A percentile compares a stretch with the other conserved stretches of the same genome.
Evolutionary conservation across 2,113 vertebrate species (phyloP).

Genomic region (Mesoclemmys tuberculata): DNA sequence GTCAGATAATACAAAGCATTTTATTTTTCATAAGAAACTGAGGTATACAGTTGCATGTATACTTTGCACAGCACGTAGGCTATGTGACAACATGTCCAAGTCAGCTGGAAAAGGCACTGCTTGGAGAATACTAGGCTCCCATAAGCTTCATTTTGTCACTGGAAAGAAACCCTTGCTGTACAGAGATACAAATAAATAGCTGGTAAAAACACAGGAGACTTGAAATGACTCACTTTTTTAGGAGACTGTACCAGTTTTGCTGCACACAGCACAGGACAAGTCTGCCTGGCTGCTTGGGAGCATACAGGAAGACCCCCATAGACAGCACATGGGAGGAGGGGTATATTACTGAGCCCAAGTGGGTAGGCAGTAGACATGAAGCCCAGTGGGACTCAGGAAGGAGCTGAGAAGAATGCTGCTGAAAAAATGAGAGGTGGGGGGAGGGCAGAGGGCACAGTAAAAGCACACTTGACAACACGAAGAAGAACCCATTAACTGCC

Average conservation of each 20-base stretch:
- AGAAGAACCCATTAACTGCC: neutral
- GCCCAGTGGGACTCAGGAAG: neutral
- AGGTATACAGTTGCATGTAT: rapidly evolving
- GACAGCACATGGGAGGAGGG: neutral
- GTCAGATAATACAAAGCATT: neutral
- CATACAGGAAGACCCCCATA: neutral
- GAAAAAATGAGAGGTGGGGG: neutral
- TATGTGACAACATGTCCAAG: neutral
- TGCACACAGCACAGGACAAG: neutral
- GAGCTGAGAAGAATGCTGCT: neutral
- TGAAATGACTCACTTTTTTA: neutral
- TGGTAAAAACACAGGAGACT: neutral
- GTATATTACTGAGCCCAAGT: neutral
- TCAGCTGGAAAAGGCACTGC: neutral
- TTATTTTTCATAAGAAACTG: neutral
- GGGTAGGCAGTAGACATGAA: neutral
- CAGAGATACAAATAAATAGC: slow-evolving; percentile 14
- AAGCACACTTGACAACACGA: neutral
- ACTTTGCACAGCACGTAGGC: no score
- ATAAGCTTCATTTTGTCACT: slow-evolving; percentile 11
- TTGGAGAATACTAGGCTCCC: neutral
- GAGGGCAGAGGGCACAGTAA: neutral
- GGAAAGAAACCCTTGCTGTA: neutral
- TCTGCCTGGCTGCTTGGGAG: neutral
- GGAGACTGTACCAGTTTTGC: neutral